These are phyloP conservation scores for Spheniscus humboldti DNA, from an alignment of 2,797 vertebrate species.

Conservation along the genomic window DNA sequence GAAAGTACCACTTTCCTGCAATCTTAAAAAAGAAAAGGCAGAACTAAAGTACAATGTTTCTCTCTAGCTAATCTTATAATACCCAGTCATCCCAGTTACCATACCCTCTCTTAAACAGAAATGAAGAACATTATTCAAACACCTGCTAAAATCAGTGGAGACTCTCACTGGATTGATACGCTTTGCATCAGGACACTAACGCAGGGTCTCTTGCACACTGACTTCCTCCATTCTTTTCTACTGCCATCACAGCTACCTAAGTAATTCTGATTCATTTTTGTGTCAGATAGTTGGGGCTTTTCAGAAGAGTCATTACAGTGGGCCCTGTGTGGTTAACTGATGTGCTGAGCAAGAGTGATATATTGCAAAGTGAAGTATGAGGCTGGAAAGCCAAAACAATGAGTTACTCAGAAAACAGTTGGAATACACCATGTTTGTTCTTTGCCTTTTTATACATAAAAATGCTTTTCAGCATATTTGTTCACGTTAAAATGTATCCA, in stretches of 20 bases:
- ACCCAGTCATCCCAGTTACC: neutral
- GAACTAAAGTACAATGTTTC: neutral
- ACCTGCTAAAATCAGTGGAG: neutral
- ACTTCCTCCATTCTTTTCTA: neutral
- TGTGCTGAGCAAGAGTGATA: neutral
- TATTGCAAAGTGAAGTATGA: neutral
- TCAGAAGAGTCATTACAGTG: neutral
- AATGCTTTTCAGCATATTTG: neutral
- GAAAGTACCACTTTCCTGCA: neutral
- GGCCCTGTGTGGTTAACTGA: neutral
- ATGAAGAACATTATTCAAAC: neutral
- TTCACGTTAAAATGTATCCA: neutral
- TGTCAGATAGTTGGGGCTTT: neutral
- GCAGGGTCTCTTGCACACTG: neutral
- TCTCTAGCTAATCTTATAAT: neutral
- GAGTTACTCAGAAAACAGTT: constrained; percentile 15
- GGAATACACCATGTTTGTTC: neutral
- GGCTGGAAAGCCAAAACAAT: neutral
- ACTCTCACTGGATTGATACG: neutral
- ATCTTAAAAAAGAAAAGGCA: neutral
- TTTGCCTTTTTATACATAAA: neutral
- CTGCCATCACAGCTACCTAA: constrained; percentile 28
- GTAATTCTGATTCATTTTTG: constrained; percentile 30
- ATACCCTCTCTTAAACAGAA: neutral
- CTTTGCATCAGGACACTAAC: neutral